Percentiles rank a stretch among this genome's conserved stretches.
These are phyloP conservation scores for Thera britannica DNA, from an alignment of 2,888 invertebrate genomes.

Conservation along the genomic window DNA sequence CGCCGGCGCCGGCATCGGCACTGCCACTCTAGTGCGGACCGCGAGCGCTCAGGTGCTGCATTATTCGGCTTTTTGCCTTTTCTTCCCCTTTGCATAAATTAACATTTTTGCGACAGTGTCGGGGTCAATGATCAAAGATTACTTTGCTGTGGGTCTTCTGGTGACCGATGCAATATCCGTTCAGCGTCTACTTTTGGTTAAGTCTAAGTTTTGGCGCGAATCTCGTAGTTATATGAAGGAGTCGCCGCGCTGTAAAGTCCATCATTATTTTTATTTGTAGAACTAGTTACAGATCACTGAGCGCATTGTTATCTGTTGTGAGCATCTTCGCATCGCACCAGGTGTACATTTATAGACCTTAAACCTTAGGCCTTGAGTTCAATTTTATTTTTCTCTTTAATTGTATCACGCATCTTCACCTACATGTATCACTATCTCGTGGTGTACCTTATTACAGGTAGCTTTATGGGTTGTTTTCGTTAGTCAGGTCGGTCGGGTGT, in stretches of 20 bases:
- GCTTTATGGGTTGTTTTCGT: slow-evolving; percentile 48
- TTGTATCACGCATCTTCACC: slow-evolving; percentile 52
- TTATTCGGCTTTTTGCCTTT: slow-evolving; percentile 75
- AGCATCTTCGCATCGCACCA: slow-evolving; percentile 56
- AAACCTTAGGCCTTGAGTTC: slow-evolving; percentile 52
- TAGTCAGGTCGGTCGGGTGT: slow-evolving; percentile 38
- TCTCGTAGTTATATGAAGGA: slow-evolving; percentile 26
- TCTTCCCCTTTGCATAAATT: slow-evolving; percentile 84
- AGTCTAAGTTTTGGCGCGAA: slow-evolving; percentile 41
- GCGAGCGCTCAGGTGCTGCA: slow-evolving; percentile 81
- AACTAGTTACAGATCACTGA: slow-evolving; percentile 79
- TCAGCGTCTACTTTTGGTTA: background rate
- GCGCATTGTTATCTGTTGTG: slow-evolving; percentile 73
- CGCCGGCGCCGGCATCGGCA: slow-evolving; percentile 52
- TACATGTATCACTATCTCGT: slow-evolving; percentile 11
- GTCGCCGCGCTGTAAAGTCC: slow-evolving; percentile 37
- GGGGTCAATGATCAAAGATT: slow-evolving; percentile 40
- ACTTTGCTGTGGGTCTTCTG: background rate
- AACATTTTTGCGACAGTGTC: slow-evolving; percentile 67
- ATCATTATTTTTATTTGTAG: slow-evolving; percentile 67
- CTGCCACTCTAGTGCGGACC: slow-evolving; percentile 42
- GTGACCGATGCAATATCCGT: slow-evolving; percentile 1
- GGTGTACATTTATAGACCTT: slow-evolving; percentile 51
- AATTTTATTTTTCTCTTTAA: slow-evolving; percentile 53
- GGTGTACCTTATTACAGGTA: slow-evolving; percentile 29